Evolutionary conservation across 92 coral and sea anemone genomes (phyloP).

Genomic region (Paragorgia papillata): DNA sequence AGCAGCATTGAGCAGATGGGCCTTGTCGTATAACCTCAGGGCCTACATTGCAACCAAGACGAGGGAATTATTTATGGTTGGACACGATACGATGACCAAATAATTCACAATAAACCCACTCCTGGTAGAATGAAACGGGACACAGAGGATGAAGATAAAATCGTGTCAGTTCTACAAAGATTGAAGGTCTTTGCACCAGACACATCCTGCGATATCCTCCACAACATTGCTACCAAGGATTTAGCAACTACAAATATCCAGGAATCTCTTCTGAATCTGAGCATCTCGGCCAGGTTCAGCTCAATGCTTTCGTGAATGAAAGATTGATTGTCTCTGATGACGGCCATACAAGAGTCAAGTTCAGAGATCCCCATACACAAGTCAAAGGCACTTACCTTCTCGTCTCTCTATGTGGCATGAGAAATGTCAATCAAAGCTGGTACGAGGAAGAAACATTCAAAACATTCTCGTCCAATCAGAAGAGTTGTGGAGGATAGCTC

Average conservation of each 20-base stretch:
- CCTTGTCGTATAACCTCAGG: slow-evolving; percentile 54
- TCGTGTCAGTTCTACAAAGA: too few species aligned
- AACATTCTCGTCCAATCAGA: slow-evolving; percentile 10
- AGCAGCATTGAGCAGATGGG: slow-evolving; percentile 45
- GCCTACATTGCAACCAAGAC: slow-evolving; percentile 59
- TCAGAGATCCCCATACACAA: too few species aligned
- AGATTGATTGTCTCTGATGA: slow-evolving; percentile 18
- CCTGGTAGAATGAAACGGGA: slow-evolving; percentile 57
- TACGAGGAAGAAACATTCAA: slow-evolving; percentile 28
- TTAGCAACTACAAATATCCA: slow-evolving; percentile 60
- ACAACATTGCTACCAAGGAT: slow-evolving; percentile 72
- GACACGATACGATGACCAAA: slow-evolving; percentile 64
- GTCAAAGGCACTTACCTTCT: slow-evolving; percentile 45
- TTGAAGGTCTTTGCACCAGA: too few species aligned
- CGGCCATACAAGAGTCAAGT: too few species aligned
- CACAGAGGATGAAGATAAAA: slow-evolving; percentile 57
- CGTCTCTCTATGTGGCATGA: slow-evolving; percentile 57
- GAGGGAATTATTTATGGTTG: slow-evolving; percentile 52
- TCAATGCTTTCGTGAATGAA: slow-evolving; percentile 59
- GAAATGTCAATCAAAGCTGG: slow-evolving; percentile 44
- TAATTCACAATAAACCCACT: slow-evolving; percentile 59
- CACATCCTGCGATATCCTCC: too few species aligned
- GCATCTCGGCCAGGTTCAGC: slow-evolving; percentile 59
- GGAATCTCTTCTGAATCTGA: slow-evolving; percentile 55
- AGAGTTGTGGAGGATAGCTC: slow-evolving; percentile 9